Evolutionary conservation across 2,113 vertebrate species (phyloP).

Genomic region (Pheucticus melanocephalus): DNA sequence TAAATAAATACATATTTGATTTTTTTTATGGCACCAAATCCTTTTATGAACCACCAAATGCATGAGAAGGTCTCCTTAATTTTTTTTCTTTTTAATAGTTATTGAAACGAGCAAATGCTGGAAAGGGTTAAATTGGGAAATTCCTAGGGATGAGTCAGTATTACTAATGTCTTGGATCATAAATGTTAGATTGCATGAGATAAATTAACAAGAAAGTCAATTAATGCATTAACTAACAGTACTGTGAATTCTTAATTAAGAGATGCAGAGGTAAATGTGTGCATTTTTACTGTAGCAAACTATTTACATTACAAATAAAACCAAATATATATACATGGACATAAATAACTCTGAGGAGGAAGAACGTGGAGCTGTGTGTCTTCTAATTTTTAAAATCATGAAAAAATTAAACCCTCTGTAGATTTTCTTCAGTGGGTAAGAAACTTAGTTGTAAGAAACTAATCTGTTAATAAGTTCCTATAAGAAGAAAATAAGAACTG

Average conservation of each 20-base stretch:
- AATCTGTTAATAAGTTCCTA: neutral
- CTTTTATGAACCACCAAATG: neutral
- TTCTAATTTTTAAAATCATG: neutral
- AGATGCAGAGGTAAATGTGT: neutral
- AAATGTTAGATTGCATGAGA: neutral
- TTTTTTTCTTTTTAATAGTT: neutral
- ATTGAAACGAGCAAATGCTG: neutral
- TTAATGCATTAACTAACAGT: neutral
- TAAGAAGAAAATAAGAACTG: neutral
- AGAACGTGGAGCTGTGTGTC: neutral
- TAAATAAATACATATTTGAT: neutral
- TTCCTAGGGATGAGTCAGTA: neutral
- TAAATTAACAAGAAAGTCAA: neutral
- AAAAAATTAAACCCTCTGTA: neutral
- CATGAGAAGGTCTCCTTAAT: neutral
- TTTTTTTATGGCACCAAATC: neutral
- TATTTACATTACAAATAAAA: neutral
- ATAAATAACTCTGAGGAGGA: neutral
- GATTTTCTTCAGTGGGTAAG: neutral
- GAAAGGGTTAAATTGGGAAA: neutral
- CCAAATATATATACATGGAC: accelerated
- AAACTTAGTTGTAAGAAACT: neutral
- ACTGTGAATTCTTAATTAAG: neutral
- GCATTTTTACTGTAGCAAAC: neutral
- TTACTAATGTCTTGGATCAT: neutral